Base-by-base conservation (phyloP, 2,113 vertebrate species). In the Mustela nigripes region DNA sequence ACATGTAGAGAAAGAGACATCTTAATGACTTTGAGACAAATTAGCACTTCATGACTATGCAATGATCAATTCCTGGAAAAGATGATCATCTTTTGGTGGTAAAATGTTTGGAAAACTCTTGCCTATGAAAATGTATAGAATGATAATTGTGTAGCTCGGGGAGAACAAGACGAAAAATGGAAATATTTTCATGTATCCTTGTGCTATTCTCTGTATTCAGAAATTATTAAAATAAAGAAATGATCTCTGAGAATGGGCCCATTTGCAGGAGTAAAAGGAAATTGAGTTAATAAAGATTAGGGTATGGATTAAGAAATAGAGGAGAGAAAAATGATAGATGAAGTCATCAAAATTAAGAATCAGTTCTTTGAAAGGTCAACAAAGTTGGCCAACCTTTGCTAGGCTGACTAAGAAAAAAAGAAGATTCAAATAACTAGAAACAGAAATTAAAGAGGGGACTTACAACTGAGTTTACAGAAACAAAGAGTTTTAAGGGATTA, bases 301-400 rank as follows among this genome's bases (percentile, higher is more conserved):
- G 71, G 16, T n/a, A 71, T 53, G 81, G 39, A 16, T 22, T 26
- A 58, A 89, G 33, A 76, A 67, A 63, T 14, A 39, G 18, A 80
- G 4, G 56, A 33, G 3, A 69, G 50, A 36, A 90, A 93, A 11
- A 58, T 28, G 60, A 15, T 11, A 74, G 58, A 42, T 22, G 92
- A 78, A 85, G 62, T 89, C 24, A 90, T 33, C 60, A 28, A 90
- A 63, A 91, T 21, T 53, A 45, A 69, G 39, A 94, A 50, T n/a
- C 56, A 1, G 11, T 56, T 56, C 48, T 42, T 91, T 16, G 24
- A 22, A 86, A 62, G 3, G 12, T 65, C 26, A 81, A 42, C 33
- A 53, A 48, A 76, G 28, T 36, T 33, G n/a, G 22, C 19, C 56
- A 81, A 53, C 0, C 0, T 76, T 69, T 78, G 4, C 39, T 19